Conservation (phyloP, 1,140 invertebrate species). For the Linepithema humile region DNA sequence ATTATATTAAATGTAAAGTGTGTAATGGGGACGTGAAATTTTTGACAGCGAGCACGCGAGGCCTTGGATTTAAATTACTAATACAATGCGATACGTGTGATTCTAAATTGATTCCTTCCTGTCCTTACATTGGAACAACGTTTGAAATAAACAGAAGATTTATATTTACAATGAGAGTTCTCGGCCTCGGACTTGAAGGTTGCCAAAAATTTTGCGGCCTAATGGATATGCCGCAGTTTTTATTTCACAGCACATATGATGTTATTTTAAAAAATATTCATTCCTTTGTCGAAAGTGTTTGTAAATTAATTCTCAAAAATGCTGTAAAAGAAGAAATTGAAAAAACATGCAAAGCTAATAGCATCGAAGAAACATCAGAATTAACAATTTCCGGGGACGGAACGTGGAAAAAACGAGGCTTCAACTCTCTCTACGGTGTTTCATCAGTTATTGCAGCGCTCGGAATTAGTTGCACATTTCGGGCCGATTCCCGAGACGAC, state of each 20-base stretch:
- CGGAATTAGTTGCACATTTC: no score
- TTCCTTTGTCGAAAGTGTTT: constrained; percentile 11
- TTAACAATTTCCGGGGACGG: constrained; percentile 47
- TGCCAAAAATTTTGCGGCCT: not conserved
- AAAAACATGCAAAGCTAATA: not conserved
- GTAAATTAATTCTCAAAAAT: constrained; percentile 32
- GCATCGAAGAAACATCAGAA: not conserved
- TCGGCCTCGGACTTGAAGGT: not conserved
- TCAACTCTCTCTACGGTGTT: no score
- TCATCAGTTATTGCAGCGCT: no score
- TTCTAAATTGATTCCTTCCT: not conserved
- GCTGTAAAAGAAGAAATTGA: constrained; percentile 30
- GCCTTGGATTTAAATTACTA: not conserved
- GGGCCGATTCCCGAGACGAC: no score
- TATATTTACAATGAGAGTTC: not conserved
- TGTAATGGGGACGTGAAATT: not conserved
- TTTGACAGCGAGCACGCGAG: not conserved
- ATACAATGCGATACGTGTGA: not conserved
- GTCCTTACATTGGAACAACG: not conserved
- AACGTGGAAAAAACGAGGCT: constrained; percentile 68
- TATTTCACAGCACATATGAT: constrained; percentile 21
- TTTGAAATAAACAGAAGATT: not conserved
- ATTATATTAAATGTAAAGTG: not conserved
- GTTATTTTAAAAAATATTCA: constrained; percentile 32
- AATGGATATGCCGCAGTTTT: not conserved